A percentile compares a stretch with the other conserved stretches of the same genome.
Conservation (phyloP, 1,140 invertebrate species). For the Venturia canescens region DNA sequence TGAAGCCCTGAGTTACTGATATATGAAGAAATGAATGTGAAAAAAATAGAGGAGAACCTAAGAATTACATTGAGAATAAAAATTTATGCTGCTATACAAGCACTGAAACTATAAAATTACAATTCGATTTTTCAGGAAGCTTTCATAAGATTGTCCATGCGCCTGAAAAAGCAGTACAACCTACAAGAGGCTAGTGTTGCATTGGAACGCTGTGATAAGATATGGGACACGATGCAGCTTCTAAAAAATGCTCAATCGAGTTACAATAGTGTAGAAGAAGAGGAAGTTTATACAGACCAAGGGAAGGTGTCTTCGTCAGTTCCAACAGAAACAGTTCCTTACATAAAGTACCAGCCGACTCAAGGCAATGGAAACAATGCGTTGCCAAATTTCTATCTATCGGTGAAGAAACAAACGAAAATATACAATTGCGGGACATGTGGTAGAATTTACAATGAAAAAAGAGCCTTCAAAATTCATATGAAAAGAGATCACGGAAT, state of each 20-base stretch:
- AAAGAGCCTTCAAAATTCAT: conserved; percentile 61
- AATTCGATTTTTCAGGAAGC: conserved; percentile 36
- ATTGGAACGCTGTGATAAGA: conserved; percentile 71
- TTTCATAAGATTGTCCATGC: conserved; percentile 19
- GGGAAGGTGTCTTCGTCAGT: background rate
- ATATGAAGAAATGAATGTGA: too few species aligned
- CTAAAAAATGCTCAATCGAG: conserved; percentile 63
- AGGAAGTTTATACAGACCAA: conserved; percentile 19
- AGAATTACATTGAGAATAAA: too few species aligned
- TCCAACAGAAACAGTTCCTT: conserved; percentile 14
- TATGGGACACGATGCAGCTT: conserved; percentile 71
- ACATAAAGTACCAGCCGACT: conserved; percentile 57
- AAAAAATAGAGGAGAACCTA: too few species aligned
- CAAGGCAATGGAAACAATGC: conserved; percentile 56
- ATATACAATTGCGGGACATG: conserved; percentile 67
- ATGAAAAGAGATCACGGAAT: conserved; percentile 63
- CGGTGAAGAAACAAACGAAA: conserved; percentile 60
- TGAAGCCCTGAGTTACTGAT: too few species aligned
- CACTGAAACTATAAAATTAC: too few species aligned
- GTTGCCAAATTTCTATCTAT: conserved; percentile 65
- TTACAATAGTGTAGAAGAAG: conserved; percentile 7
- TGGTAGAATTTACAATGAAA: conserved; percentile 63
- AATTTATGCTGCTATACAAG: too few species aligned
- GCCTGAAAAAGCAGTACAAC: conserved; percentile 31
- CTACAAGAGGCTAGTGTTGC: conserved; percentile 57